Percentiles rank a stretch among this genome's conserved stretches.
phyloP scores from a whole-genome alignment of 2,888 invertebrate genomes.

The Hoplodrina ambigua region DNA sequence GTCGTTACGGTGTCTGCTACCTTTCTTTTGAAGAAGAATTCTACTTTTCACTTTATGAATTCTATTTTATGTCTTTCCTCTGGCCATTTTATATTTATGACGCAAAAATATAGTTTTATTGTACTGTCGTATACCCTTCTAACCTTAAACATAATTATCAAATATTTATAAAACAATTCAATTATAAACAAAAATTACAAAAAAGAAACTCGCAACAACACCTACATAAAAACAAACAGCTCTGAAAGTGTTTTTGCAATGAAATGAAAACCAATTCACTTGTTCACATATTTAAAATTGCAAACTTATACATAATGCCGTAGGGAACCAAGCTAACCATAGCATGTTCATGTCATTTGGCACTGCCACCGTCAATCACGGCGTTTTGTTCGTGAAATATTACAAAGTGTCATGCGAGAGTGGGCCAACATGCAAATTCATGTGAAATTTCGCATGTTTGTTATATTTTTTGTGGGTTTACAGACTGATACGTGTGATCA shows the following conservation, averaged over 20 bases:
- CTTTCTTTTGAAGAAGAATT: too few relatives aligned
- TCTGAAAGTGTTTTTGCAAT: conserved; percentile 6
- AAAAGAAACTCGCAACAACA: not conserved
- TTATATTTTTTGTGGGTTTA: conserved; percentile 42
- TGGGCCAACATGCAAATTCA: conserved; percentile 52
- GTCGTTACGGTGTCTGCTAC: too few relatives aligned
- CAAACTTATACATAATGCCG: conserved; percentile 40
- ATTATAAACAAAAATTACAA: not conserved
- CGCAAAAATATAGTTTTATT: too few relatives aligned
- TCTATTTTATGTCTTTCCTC: too few relatives aligned
- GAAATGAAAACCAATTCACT: conserved; percentile 19
- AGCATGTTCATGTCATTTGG: conserved; percentile 49
- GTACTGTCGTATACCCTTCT: too few relatives aligned
- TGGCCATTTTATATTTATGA: too few relatives aligned
- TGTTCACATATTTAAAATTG: conserved; percentile 46
- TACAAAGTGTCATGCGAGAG: conserved; percentile 61
- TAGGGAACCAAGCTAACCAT: conserved; percentile 35
- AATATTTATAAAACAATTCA: too few relatives aligned
- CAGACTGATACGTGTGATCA: conserved; percentile 26
- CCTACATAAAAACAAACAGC: not conserved
- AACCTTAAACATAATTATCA: too few relatives aligned
- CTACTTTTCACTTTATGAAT: too few relatives aligned
- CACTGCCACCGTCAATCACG: conserved; percentile 57
- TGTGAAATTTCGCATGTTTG: conserved; percentile 58
- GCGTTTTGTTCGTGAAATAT: conserved; percentile 54